Evolutionary conservation across 1,140 invertebrate species (phyloP).

Genomic region (Lycorma delicatula): DNA sequence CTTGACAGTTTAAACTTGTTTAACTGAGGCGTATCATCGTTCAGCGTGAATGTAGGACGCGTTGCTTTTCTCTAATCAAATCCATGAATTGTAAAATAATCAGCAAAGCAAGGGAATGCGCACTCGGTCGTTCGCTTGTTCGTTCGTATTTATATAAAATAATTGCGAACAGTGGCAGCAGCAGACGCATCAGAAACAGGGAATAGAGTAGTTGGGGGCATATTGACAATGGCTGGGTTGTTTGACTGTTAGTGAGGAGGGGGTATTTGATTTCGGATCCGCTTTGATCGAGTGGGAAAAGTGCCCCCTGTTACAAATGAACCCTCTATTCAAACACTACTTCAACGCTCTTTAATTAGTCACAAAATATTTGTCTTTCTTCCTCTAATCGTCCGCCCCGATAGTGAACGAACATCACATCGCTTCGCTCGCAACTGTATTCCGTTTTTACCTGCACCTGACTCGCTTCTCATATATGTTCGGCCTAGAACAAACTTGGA

Average conservation of each 20-base stretch:
- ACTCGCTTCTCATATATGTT: no score
- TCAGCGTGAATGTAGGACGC: no score
- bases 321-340: background rate
- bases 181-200: background rate
- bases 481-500: no score
- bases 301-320: background rate
- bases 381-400: constrained; percentile 2
- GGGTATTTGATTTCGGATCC: background rate
- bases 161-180: background rate
- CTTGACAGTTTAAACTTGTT: no score
- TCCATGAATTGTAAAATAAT: no score
- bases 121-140: no score
- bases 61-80: no score
- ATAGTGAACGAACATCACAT: no score
- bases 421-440: no score
- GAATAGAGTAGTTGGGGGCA: background rate
- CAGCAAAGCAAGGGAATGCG: no score
- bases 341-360: constrained; percentile 2
- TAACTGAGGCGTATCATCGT: no score
- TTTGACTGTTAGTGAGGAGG: background rate
- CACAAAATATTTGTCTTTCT: constrained; percentile 2
- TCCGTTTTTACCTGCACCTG: no score
- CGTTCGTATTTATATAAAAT: constrained; percentile 1
- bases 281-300: constrained; percentile 2
- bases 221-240: background rate